phyloP scores from a whole-genome alignment of 2,113 vertebrate species.

The Silurus meridionalis region DNA sequence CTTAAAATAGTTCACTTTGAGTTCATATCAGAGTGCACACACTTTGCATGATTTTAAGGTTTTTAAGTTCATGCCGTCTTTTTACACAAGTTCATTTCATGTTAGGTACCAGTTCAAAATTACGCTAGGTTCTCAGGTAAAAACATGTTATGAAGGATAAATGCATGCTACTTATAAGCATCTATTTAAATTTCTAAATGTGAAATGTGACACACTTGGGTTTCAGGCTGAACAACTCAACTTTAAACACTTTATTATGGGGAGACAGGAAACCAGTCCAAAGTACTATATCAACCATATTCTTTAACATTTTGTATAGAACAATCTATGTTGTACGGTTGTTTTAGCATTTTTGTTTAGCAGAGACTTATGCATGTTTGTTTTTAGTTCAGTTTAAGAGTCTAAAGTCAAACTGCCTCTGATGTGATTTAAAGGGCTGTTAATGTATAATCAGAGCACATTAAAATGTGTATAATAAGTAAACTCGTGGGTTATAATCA shows the following conservation, averaged over 20 bases:
- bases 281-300: background rate
- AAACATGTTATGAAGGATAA: background rate
- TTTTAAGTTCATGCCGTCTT: background rate
- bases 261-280: background rate
- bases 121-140: background rate
- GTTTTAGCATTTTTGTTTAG: background rate
- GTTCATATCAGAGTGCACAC: no score
- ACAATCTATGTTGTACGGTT: background rate
- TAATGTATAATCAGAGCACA: slow-evolving; percentile 2
- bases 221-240: background rate
- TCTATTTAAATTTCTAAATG: background rate
- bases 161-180: background rate
- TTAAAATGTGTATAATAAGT: slow-evolving; percentile 3
- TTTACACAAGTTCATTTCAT: background rate
- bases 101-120: background rate
- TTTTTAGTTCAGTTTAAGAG: background rate
- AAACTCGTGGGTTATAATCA: background rate
- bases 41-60: background rate
- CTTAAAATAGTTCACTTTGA: no score
- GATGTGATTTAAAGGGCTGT: background rate
- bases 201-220: background rate
- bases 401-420: slow-evolving; percentile 11
- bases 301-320: background rate
- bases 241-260: background rate
- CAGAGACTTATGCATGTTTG: background rate